Evolutionary conservation across 2,797 vertebrate genomes (phyloP).

Genomic region (Aulostomus chinensis): DNA sequence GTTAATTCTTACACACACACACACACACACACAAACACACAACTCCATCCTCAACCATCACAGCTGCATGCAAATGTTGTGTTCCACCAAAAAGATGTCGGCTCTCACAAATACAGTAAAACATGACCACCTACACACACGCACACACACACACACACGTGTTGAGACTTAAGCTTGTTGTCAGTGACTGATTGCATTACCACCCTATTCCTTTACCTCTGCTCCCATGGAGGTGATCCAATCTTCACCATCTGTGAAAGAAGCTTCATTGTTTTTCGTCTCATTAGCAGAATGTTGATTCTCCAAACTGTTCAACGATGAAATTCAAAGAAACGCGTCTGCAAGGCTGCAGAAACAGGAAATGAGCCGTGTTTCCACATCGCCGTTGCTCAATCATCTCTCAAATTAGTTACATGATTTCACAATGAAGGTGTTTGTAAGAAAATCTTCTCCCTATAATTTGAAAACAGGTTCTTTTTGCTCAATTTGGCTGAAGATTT

Average conservation of each 20-base stretch:
- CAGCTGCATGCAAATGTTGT: too few species aligned
- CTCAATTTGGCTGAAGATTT: too few species aligned
- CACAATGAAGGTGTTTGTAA: neutral
- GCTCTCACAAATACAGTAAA: too few species aligned
- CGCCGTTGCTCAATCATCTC: neutral
- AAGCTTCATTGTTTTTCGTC: neutral
- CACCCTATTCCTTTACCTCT: slow-evolving; percentile 5
- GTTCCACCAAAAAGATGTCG: too few species aligned
- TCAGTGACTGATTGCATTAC: slow-evolving; percentile 17
- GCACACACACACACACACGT: slow-evolving; percentile 2
- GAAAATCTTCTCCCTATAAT: too few species aligned
- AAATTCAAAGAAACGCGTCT: slow-evolving; percentile 5
- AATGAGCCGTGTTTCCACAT: slow-evolving; percentile 7
- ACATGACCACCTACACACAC: too few species aligned
- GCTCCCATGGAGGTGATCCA: neutral
- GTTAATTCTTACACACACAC: too few species aligned
- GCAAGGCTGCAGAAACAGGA: slow-evolving; percentile 35
- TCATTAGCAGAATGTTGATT: too few species aligned
- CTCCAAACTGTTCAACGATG: neutral
- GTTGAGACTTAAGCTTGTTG: slow-evolving; percentile 10
- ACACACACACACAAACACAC: too few species aligned
- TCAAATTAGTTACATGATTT: neutral
- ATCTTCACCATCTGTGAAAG: slow-evolving; percentile 2
- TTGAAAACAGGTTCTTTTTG: too few species aligned
- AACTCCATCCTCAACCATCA: too few species aligned